phyloP scores from a whole-genome alignment of 2,113 vertebrate genomes.

The Rhinolophus ferrumequinum region DNA sequence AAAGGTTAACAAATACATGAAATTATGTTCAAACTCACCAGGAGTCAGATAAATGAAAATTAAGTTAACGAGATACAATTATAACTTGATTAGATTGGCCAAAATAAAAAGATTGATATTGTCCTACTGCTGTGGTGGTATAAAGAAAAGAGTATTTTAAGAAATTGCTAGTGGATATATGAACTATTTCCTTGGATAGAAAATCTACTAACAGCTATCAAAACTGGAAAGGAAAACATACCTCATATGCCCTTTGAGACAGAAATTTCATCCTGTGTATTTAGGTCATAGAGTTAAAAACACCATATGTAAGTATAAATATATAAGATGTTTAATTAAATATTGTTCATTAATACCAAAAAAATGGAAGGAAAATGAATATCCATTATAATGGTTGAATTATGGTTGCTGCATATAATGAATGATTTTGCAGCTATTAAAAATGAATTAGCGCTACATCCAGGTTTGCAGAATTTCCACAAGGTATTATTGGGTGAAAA shows the following conservation, averaged over 20 bases:
- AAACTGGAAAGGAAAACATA: neutral
- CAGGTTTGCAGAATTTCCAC: neutral
- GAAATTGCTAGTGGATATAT: neutral
- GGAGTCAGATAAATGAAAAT: neutral
- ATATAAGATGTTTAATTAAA: neutral
- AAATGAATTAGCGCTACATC: neutral
- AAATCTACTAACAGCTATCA: neutral
- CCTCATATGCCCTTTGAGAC: neutral
- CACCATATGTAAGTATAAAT: neutral
- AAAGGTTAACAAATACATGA: neutral
- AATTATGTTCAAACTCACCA: neutral
- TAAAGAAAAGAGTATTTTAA: neutral
- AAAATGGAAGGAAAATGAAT: neutral
- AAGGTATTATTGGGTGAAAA: neutral
- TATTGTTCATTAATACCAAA: neutral
- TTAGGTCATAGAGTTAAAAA: neutral
- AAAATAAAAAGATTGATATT: neutral
- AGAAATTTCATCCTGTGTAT: neutral
- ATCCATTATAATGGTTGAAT: neutral
- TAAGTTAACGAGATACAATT: neutral
- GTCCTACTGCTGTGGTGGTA: neutral
- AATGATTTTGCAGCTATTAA: conserved; percentile 25
- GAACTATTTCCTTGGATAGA: neutral
- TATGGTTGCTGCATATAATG: neutral
- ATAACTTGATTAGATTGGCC: neutral